phyloP scores from a whole-genome alignment of 1,140 invertebrate genomes.

The Pygmarrhopalites habei region DNA sequence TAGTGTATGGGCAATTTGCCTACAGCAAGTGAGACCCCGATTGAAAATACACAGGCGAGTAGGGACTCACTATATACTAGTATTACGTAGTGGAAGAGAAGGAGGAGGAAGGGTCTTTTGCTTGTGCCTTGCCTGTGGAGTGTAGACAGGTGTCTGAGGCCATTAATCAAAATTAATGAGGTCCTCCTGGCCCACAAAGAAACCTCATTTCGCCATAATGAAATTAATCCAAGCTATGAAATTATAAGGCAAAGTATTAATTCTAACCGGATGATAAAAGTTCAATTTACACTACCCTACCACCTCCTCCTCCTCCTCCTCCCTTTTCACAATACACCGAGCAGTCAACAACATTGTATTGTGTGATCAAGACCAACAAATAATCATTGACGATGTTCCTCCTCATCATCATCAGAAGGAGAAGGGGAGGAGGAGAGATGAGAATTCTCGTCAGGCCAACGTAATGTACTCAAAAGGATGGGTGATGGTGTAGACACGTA shows the following conservation, averaged over 20 bases:
- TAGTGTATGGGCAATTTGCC: constrained; percentile 17
- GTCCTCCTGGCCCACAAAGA: constrained; percentile 32
- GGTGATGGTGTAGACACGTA: too few relatives aligned
- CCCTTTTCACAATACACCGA: too few relatives aligned
- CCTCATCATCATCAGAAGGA: too few relatives aligned
- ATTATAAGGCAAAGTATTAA: constrained; percentile 28
- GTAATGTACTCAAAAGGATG: too few relatives aligned
- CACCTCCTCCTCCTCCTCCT: background rate
- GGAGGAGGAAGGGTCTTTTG: too few relatives aligned
- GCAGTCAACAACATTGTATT: too few relatives aligned
- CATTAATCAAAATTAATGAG: constrained; percentile 41
- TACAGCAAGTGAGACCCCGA: background rate
- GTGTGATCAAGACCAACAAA: too few relatives aligned
- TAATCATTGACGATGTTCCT: too few relatives aligned
- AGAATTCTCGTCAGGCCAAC: too few relatives aligned
- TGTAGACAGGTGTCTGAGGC: constrained; percentile 36
- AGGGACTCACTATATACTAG: too few relatives aligned
- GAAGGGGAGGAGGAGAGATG: too few relatives aligned
- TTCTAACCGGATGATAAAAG: constrained; percentile 17
- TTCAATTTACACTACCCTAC: constrained; percentile 23
- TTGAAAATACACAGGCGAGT: background rate
- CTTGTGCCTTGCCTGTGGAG: constrained; percentile 7
- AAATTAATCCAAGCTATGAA: constrained; percentile 37
- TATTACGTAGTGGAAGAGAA: too few relatives aligned
- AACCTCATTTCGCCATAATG: constrained; percentile 39